phyloP scores from a whole-genome alignment of 2,113 vertebrate species.

The Hoplias malabaricus region DNA sequence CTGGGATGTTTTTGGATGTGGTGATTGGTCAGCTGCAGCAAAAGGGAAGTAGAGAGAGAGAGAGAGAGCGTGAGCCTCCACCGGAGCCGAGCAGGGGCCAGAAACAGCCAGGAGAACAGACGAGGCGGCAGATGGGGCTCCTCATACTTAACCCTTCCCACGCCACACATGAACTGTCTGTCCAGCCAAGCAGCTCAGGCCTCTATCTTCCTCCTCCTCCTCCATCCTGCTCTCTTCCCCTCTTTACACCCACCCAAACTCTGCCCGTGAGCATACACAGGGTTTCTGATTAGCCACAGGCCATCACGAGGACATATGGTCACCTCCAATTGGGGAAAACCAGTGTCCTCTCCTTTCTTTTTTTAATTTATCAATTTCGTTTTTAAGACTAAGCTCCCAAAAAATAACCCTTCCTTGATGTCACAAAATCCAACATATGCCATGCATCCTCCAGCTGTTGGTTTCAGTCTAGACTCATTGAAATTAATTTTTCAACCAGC shows the following conservation, averaged over 20 bases:
- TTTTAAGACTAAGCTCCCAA: no score
- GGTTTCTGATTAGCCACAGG: conserved; percentile 46
- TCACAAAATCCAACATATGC: no score
- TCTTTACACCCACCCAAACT: conserved; percentile 29
- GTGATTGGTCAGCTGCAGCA: conserved; percentile 51
- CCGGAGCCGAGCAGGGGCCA: conserved; percentile 36
- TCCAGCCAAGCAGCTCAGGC: conserved; percentile 34
- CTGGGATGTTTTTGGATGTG: conserved; percentile 29
- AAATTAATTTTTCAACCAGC: no score
- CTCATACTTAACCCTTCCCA: conserved; percentile 75
- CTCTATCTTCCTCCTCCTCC: conserved; percentile 34
- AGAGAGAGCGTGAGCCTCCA: neutral
- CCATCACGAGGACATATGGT: conserved; percentile 52
- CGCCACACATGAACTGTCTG: conserved; percentile 62
- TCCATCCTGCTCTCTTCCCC: conserved; percentile 48
- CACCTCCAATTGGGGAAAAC: conserved; percentile 46
- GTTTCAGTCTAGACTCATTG: no score
- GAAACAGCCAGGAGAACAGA: conserved; percentile 66
- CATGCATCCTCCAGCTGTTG: no score
- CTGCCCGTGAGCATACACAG: neutral
- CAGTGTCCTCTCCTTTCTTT: conserved; percentile 7
- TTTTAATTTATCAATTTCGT: neutral
- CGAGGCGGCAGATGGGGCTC: conserved; percentile 71
- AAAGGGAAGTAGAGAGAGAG: no score
- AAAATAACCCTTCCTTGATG: no score